Evolutionary conservation across 1,140 invertebrate genomes (phyloP).

Genomic region (Saccostrea cuccullata): DNA sequence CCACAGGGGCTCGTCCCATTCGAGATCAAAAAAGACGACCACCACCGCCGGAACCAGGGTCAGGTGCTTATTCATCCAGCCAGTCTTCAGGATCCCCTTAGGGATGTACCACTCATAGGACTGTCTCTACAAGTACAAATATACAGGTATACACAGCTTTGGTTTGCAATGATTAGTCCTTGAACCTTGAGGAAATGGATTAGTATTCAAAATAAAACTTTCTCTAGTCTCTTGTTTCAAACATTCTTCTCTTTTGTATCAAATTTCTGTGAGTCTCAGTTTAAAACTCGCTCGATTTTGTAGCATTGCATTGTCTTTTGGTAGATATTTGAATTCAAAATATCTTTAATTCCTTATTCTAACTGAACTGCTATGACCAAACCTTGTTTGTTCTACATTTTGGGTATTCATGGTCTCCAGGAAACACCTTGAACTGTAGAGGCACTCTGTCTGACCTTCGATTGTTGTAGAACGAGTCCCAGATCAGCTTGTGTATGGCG

Average conservation of each 20-base stretch:
- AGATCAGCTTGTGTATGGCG: conserved; percentile 91
- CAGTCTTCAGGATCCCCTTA: conserved; percentile 95
- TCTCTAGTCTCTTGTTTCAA: too few relatives aligned
- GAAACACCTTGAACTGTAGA: conserved; percentile 90
- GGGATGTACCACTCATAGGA: conserved; percentile 97
- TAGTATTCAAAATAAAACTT: too few relatives aligned
- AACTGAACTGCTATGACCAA: conserved; percentile 18
- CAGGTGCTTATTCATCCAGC: conserved; percentile 97
- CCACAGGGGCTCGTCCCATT: conserved; percentile 97
- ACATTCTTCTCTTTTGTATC: too few relatives aligned
- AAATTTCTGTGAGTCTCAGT: too few relatives aligned
- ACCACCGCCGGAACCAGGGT: conserved; percentile 93
- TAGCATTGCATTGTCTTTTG: too few relatives aligned
- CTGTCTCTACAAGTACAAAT: conserved; percentile 82
- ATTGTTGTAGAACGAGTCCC: conserved; percentile 93
- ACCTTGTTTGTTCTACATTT: conserved; percentile 90
- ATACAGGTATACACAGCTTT: conserved; percentile 8
- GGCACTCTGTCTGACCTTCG: conserved; percentile 88
- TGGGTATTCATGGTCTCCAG: conserved; percentile 89
- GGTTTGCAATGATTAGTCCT: too few relatives aligned
- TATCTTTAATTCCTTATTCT: too few relatives aligned
- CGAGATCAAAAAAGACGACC: conserved; percentile 96
- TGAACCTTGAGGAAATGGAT: too few relatives aligned
- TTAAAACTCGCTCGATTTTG: too few relatives aligned
- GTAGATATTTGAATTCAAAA: too few relatives aligned